These are phyloP conservation scores for Heliconius hortense DNA, from an alignment of 2,888 invertebrate species.

Conservation along the genomic window DNA sequence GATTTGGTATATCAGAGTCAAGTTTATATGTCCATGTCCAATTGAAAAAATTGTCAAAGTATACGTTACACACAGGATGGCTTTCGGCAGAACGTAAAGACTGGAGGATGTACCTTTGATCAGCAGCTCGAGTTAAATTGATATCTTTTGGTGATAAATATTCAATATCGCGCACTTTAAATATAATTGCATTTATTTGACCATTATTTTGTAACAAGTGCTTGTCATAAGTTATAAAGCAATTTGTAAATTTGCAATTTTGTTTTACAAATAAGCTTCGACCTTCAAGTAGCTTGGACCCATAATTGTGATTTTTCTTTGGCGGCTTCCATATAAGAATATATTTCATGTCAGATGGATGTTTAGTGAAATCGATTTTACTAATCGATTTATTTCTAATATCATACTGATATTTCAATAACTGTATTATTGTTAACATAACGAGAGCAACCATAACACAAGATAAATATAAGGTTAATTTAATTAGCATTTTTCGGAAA, in stretches of 20 bases:
- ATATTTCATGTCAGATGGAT: constrained; percentile 66
- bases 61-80: constrained; percentile 59
- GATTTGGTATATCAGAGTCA: constrained; percentile 64
- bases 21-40: constrained; percentile 75
- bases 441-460: constrained; percentile 48
- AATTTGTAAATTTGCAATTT: constrained; percentile 65
- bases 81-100: constrained; percentile 61
- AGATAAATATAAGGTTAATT: constrained; percentile 48
- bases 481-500: constrained; percentile 49
- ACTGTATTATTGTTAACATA: constrained; percentile 53
- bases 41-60: constrained; percentile 69
- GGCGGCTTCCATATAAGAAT: constrained; percentile 64
- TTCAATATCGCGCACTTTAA: constrained; percentile 56
- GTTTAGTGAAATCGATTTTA: constrained; percentile 43
- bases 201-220: constrained; percentile 50
- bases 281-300: constrained; percentile 50
- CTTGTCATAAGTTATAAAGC: constrained; percentile 65
- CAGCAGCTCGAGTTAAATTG: constrained; percentile 52
- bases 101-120: constrained; percentile 67
- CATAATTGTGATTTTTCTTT: constrained; percentile 41
- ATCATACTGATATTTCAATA: constrained; percentile 41
- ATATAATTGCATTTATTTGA: constrained; percentile 66
- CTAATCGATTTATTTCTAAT: constrained; percentile 10
- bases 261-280: constrained; percentile 63
- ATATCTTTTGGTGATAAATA: constrained; percentile 49